phyloP scores from a whole-genome alignment of 37 sponge, comb jelly and placozoan species.

The Mnemiopsis leidyi region DNA sequence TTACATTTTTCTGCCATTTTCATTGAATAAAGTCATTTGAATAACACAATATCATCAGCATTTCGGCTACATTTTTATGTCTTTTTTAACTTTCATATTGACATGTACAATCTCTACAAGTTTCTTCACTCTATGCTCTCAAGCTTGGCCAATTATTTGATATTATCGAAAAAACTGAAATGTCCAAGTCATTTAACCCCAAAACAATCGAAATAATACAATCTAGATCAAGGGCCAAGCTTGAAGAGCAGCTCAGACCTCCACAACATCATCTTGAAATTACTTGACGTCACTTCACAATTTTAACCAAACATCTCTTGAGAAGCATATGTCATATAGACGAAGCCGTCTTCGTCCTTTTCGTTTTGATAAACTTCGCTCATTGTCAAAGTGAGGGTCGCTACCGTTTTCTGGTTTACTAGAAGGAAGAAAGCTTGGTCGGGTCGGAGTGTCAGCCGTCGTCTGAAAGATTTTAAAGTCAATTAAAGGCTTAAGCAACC shows the following conservation, averaged over 20 bases:
- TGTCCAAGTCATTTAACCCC: not conserved
- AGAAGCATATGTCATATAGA: slow-evolving; percentile 99
- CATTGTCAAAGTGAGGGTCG: slow-evolving; percentile 89
- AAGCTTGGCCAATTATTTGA: not conserved
- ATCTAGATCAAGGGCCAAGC: not conserved
- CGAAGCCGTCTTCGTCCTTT: slow-evolving; percentile 95
- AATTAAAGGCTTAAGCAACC: too few relatives aligned
- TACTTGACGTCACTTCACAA: not conserved
- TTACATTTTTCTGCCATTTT: not conserved
- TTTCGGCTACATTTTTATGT: not conserved
- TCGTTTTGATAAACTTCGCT: slow-evolving; percentile 90
- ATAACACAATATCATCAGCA: not conserved
- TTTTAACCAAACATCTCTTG: slow-evolving; percentile 96
- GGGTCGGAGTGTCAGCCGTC: slow-evolving; percentile 88
- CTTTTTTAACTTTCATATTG: not conserved
- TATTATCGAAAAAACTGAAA: not conserved
- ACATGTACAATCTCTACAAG: not conserved
- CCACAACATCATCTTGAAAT: not conserved
- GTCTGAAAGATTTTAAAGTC: slow-evolving; percentile 73
- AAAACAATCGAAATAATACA: not conserved
- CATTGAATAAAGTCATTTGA: not conserved
- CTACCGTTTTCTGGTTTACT: slow-evolving; percentile 95
- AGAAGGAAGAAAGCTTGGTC: slow-evolving; percentile 95
- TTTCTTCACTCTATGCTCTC: not conserved
- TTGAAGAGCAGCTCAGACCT: not conserved